A percentile compares a stretch with the other conserved stretches of the same genome.
Conservation (phyloP, 2,888 invertebrate genomes). For the Gortyna flavago region DNA sequence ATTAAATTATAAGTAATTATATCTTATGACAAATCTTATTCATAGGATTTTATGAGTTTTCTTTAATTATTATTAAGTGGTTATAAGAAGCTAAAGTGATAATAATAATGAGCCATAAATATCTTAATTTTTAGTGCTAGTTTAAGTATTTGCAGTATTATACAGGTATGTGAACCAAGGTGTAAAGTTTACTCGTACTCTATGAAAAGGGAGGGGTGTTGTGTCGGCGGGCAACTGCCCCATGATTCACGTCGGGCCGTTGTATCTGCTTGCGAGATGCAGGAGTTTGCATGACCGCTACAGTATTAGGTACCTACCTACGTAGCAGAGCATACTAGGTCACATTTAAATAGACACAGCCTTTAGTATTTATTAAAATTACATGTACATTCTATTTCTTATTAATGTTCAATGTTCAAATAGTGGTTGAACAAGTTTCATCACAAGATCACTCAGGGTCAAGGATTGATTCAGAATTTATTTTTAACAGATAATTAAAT, state of each 20-base stretch:
- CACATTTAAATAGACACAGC: background rate
- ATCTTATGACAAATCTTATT: background rate
- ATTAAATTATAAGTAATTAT: background rate
- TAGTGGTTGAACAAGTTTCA: conserved; percentile 1
- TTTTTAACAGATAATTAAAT: no score
- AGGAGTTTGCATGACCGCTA: no score
- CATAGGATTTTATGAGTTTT: background rate
- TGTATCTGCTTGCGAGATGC: no score
- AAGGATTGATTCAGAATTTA: background rate
- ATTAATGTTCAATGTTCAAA: no score
- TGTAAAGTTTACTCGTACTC: no score
- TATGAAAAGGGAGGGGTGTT: no score
- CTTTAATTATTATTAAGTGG: background rate
- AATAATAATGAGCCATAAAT: background rate
- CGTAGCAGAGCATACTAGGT: background rate
- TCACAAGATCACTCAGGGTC: background rate
- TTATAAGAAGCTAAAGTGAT: background rate
- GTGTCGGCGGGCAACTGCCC: no score
- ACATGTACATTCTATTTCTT: background rate
- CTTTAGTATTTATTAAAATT: background rate
- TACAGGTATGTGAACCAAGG: no score
- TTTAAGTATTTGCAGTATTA: background rate
- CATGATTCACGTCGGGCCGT: no score
- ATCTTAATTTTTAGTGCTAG: background rate
- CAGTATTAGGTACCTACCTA: no score